Evolutionary conservation across 2,888 invertebrate genomes (phyloP), one percentile per base, ranked within the genome.

Genomic region (Platycheirus rosarum): DNA sequence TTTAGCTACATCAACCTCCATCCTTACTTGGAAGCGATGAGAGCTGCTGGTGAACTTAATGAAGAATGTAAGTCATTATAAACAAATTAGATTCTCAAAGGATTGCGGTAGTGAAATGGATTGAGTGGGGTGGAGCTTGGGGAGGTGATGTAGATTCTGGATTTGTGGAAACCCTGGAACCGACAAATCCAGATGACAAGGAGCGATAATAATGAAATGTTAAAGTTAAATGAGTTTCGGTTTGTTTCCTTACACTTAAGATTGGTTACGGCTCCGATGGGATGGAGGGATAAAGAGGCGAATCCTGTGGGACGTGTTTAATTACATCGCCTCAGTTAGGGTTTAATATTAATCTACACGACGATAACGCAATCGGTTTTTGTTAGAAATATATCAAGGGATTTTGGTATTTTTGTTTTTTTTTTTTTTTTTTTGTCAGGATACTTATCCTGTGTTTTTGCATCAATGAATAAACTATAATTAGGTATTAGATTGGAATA

Each of bases 131-230:
- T 4, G 8, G 18, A 26, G 26, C n/a, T n/a, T n/a, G n/a, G 9
- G 11, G 29, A 9, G n/a, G 18, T n/a, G n/a, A 16, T n/a, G 11
- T 16, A 6, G 11, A 2, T 18, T 32, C 5, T 6, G 6, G 4
- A 4, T 16, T 8, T 48, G 8, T n/a, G n/a, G n/a, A n/a, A n/a
- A n/a, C n/a, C n/a, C n/a, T n/a, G 26, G 11, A 32, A 32, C 8
- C 13, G 29, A 51, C 65, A 51, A 14, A 46, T 60, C 44, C 40
- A 66, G 76, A 70, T 76, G 80, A 66, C 60, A 71, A 32, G 18
- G n/a, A 48, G 53, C 62, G 80, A 76, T 80, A 70, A 76, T 80
- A 80, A 71, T 75, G 46, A 76, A 71, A 80, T 80, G 65, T 75
- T 66, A 75, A 51, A 70, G 70, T 80, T 80, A 66, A 75, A 80